Evolutionary conservation across 2,113 vertebrate species (phyloP), one percentile per base, ranked within the genome.

Genomic region (Eulemur rufifrons): DNA sequence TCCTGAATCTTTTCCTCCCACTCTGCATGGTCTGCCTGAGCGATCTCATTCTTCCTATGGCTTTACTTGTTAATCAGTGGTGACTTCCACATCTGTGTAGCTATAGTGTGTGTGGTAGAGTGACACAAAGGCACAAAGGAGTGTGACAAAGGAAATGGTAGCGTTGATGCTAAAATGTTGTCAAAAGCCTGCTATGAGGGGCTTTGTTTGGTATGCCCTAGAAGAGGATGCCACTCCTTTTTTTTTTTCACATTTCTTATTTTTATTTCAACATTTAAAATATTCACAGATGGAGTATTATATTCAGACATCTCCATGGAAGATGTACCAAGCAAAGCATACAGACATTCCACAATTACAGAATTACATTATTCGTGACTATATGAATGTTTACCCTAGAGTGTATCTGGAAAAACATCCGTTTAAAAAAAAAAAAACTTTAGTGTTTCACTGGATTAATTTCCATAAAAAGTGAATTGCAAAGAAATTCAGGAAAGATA

Each of bases 241-340:
- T 17, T 54, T 54, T 54, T 54, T 54, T 54, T 54, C 8, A 89
- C 39, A 63, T 95, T 97, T 98, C 76, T 92, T 12, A 17, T 69
- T 98, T 98, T 98, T 98, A 98, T 98, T 98, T 98, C 76, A 98
- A 98, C 97, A 98, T 96, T 97, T 97, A 97, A 98, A 68, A 91
- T 98, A 96, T 95, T 98, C 98, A 98, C 98, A 99, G 69, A 81
- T 97, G 94, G 82, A 98, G 78, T 91, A 94, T 20, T 97, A 86
- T 95, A 96, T 93, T 96, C 96, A 97, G 89, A 96, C 47, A 96
- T 95, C 97, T 98, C 95, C 94, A 96, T 69, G 95, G 63, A 23
- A 95, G 94, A 97, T 84, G 96, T 92, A 98, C 89, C 81, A 95
- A 95, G 81, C 66, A 98, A 97, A 98, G 97, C 95, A 98, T 89